Percentiles rank a stretch among this genome's conserved stretches.
These are phyloP conservation scores for Tragopan temminckii DNA, from an alignment of 2,797 vertebrate species.

Conservation along the genomic window DNA sequence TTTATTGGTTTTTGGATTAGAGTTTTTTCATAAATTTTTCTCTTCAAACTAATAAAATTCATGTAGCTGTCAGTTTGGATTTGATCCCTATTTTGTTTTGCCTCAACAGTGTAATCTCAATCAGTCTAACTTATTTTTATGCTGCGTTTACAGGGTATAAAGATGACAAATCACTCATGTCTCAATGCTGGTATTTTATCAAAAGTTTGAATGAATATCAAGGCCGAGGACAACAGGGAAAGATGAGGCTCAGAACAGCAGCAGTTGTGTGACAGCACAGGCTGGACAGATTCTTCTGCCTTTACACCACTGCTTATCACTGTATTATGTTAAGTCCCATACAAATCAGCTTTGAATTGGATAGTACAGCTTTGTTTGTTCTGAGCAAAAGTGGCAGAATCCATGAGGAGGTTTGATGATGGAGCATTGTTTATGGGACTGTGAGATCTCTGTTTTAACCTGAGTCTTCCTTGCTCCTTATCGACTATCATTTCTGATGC, in stretches of 20 bases:
- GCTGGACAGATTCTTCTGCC: background rate
- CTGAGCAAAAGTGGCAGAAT: background rate
- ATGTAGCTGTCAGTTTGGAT: conserved; percentile 77
- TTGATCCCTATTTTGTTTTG: conserved; percentile 79
- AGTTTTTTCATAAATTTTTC: conserved; percentile 62
- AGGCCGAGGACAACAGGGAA: conserved; percentile 24
- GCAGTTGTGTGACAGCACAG: background rate
- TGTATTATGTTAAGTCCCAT: background rate
- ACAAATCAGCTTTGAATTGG: background rate
- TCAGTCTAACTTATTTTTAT: conserved; percentile 74
- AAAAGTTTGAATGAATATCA: conserved; percentile 34
- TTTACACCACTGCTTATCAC: background rate
- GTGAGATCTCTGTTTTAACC: background rate
- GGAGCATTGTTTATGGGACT: background rate
- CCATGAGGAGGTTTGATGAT: background rate
- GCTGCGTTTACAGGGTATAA: conserved; percentile 45
- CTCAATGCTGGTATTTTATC: conserved; percentile 50
- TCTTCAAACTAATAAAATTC: conserved; percentile 76
- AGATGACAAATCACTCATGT: conserved; percentile 65
- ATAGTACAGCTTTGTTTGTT: rapidly evolving
- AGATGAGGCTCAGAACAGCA: background rate
- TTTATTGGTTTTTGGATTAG: conserved; percentile 79
- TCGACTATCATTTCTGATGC: rapidly evolving
- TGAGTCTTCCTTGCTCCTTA: background rate
- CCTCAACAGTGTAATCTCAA: conserved; percentile 73